A percentile compares a stretch with the other conserved stretches of the same genome.
phyloP scores from a whole-genome alignment of 2,888 invertebrate species.

The Gastracanthus pulcherrimus region DNA sequence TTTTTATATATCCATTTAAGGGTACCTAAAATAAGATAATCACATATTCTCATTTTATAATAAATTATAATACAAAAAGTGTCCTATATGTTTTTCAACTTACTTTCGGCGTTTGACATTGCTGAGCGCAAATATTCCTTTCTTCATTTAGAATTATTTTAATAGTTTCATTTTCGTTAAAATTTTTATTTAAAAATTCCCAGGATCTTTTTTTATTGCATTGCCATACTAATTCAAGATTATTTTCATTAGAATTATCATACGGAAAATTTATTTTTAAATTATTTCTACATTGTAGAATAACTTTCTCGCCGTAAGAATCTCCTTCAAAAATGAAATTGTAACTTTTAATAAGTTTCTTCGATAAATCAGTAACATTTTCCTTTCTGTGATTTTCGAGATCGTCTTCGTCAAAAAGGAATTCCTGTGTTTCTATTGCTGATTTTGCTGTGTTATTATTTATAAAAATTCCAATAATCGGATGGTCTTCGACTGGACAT shows the following conservation, averaged over 20 bases:
- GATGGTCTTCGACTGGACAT: constrained; percentile 62
- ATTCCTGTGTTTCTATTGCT: constrained; percentile 21
- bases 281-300: constrained; percentile 63
- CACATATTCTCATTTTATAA: neutral
- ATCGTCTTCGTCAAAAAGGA: neutral
- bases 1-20: neutral
- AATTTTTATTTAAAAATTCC: constrained; percentile 56
- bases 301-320: constrained; percentile 60
- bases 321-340: constrained; percentile 62
- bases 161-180: constrained; percentile 51
- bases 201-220: constrained; percentile 66
- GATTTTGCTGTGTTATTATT: constrained; percentile 10
- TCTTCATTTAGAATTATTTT: constrained; percentile 24
- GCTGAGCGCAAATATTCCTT: constrained; percentile 58
- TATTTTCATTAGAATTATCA: constrained; percentile 54
- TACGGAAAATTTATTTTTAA: constrained; percentile 33
- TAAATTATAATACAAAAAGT: neutral
- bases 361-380: constrained; percentile 20
- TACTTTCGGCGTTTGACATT: constrained; percentile 61
- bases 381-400: neutral
- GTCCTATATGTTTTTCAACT: constrained; percentile 1
- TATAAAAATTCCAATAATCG: constrained; percentile 59
- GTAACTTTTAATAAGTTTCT: constrained; percentile 55
- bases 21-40: neutral
- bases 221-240: constrained; percentile 60